Base-by-base conservation (phyloP, 2,797 vertebrate genomes). In the Liasis olivaceus region DNA sequence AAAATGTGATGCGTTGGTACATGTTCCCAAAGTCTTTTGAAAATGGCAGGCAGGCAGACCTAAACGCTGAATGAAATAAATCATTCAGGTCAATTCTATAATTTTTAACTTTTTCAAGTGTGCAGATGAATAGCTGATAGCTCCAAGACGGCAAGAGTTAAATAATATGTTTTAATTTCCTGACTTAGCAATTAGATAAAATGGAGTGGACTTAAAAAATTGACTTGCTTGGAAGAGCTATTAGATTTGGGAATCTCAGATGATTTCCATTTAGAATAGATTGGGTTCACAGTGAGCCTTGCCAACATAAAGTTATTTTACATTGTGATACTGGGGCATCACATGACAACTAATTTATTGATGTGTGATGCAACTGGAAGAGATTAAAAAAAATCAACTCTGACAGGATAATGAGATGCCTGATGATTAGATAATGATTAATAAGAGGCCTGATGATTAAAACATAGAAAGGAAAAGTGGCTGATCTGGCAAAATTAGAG, bases 151-250 rank as follows among this genome's bases (percentile, higher is more conserved):
- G 15, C 24, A 9, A 28, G 47, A 31, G 54, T 36, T 31, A 60
- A 85, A 63, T 64, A 90, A 90, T 54, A 11, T 63, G 28, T 36
- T 77, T 91, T 47, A 87, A 88, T 88, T 91, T 91, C n/a, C 85
- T 77, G 69, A 42, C 36, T 59, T 64, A 72, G 81, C 20, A 22
- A 89, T 62, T 54, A 60, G 72, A 15, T 14, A 60, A 54, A 36
- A 54, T 91, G 42, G 86, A 64, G 64, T 88, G 22, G n/a, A n/a
- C 13, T 20, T 59, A 60, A 89, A 20, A 54, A 54, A 42, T 51
- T 64, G 47, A 31, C 54, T 72, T 20, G 56, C 26, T 60, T 91
- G 62, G 62, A 91, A 89, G 69, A 24, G 12, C 36, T 85, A 85
- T 91, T 36, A 22, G 51, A 28, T 56, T 1, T 60, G 54, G 47